Evolutionary conservation across 1,140 invertebrate genomes (phyloP).

Genomic region (Doryteuthis pealeii): DNA sequence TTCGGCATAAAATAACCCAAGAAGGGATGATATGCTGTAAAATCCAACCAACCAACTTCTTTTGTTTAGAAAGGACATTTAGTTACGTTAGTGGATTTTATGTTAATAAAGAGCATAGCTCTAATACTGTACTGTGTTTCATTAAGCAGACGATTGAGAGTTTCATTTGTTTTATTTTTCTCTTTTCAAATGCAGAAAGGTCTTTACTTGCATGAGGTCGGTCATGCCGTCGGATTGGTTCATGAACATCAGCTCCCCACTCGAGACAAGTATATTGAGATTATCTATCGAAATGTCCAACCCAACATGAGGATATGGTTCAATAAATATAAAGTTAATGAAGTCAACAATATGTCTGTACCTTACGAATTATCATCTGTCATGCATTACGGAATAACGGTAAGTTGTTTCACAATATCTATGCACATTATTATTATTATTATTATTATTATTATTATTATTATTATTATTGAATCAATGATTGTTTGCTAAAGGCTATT

Average conservation of each 20-base stretch:
- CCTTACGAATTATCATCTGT: constrained; percentile 56
- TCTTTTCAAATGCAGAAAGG: constrained; percentile 46
- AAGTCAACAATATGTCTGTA: constrained; percentile 47
- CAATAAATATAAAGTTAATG: constrained; percentile 46
- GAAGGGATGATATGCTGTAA: too few relatives aligned
- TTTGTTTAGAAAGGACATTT: too few relatives aligned
- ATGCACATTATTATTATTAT: too few relatives aligned
- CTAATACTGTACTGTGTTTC: too few relatives aligned
- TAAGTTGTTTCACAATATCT: constrained; percentile 36
- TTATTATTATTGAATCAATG: too few relatives aligned
- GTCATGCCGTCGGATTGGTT: constrained; percentile 59
- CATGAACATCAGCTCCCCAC: constrained; percentile 62
- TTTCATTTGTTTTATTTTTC: not conserved
- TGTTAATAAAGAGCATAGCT: too few relatives aligned
- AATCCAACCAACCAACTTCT: too few relatives aligned
- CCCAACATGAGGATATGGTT: constrained; percentile 53
- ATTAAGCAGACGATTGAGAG: too few relatives aligned
- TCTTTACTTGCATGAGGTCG: constrained; percentile 58
- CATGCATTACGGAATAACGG: constrained; percentile 63
- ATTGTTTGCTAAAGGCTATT: too few relatives aligned
- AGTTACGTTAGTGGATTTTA: too few relatives aligned
- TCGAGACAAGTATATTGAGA: constrained; percentile 56
- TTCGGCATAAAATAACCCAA: too few relatives aligned
- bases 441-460: too few relatives aligned
- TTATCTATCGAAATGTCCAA: constrained; percentile 56